Evolutionary conservation across 2,113 vertebrate genomes (phyloP), one percentile per base, ranked within the genome.

Genomic region (Dermatemys mawii): DNA sequence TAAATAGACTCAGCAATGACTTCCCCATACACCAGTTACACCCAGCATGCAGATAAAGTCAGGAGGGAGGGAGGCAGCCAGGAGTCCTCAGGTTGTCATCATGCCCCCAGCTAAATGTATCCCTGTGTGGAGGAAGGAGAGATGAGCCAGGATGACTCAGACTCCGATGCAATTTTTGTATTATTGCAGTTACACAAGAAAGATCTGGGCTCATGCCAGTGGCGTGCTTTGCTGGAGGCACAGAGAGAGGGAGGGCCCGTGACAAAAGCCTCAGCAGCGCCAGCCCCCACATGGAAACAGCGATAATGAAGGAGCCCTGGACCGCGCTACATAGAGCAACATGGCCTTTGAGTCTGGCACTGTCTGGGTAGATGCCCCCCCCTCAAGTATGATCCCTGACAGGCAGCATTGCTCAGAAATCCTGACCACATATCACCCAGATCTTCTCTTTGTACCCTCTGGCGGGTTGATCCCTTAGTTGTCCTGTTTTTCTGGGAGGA

Each of bases 1-100:
- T 13, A 70, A 38, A 70, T 19, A 5, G n/a, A n/a, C 19, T 38
- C 35, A 38, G 63, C 17, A 2, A 70, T 11, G 35, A 70, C 8
- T 35, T 35, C 5, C 16, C 3, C 63, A 35, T 19, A 17, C 17
- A 2, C n/a, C 0, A 4, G 63, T 35, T 67, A n/a, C 35, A 38
- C 35, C n/a, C 63, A 38, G 8, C 5, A 9, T 22, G n/a, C n/a
- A 21, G n/a, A n/a, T 17, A 38, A 38, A 70, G 35, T 35, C 63
- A 14, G 14, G 21, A 38, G n/a, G 63, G n/a, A 70, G 63, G 32
- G 35, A 38, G 63, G 63, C 63, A n/a, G n/a, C 8, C 21, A 8
- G 16, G 17, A 70, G 63, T 4, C n/a, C 63, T 38, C 8, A 13
- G 27, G 29, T 24, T n/a, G 8, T 21, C 63, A 53, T 19, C 51